phyloP scores from a whole-genome alignment of 53 echinoderm and acorn worm species.

The Patiria pectinifera region DNA sequence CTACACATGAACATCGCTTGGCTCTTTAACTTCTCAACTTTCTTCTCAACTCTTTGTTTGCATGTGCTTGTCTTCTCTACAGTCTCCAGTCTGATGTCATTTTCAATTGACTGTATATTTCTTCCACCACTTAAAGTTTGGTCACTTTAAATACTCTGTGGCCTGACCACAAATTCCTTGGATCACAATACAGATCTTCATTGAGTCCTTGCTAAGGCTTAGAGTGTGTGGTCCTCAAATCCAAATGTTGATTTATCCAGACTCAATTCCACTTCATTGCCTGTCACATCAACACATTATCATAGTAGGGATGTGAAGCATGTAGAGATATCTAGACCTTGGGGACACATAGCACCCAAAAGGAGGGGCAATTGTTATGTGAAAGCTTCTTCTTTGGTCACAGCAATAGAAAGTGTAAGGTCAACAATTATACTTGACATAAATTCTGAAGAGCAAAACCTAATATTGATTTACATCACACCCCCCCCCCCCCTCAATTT shows the following conservation, averaged over 20 bases:
- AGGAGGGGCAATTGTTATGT: neutral
- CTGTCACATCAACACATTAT: slow-evolving; percentile 30
- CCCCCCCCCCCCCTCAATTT: too few relatives aligned
- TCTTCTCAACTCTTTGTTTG: too few relatives aligned
- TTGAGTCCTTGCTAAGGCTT: neutral
- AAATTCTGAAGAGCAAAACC: too few relatives aligned
- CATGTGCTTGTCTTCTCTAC: neutral
- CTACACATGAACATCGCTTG: too few relatives aligned
- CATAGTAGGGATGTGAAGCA: neutral
- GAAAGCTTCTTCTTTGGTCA: too few relatives aligned
- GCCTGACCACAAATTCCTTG: slow-evolving; percentile 14
- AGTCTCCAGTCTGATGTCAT: neutral
- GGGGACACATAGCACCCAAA: neutral
- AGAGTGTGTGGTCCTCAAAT: slow-evolving; percentile 44
- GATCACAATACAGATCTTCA: neutral
- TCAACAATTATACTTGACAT: too few relatives aligned
- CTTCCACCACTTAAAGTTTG: neutral
- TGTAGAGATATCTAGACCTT: neutral
- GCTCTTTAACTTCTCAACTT: too few relatives aligned
- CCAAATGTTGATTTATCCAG: neutral
- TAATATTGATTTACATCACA: too few relatives aligned
- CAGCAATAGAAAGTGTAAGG: too few relatives aligned
- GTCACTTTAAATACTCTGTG: slow-evolving; percentile 19
- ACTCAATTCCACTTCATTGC: slow-evolving; percentile 16
- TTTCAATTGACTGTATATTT: neutral